Conservation (phyloP, 2,113 vertebrate species). For the Hiodon tergisus region DNA sequence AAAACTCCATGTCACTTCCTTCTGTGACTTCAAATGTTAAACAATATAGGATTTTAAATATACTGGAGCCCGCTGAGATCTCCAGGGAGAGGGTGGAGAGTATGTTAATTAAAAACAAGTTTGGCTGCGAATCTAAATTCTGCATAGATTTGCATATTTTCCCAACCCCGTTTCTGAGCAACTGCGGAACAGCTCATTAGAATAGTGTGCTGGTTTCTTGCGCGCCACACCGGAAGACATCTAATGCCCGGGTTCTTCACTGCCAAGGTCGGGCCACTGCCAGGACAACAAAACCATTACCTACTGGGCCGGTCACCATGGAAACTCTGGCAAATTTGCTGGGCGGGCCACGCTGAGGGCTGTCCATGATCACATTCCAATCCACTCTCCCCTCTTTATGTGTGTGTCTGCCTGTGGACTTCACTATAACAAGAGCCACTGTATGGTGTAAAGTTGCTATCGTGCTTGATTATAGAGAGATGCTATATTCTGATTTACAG, state of each 20-base stretch:
- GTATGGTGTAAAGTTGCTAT: no score
- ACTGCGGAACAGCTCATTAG: constrained; percentile 91
- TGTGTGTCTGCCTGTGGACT: no score
- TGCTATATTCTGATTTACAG: neutral
- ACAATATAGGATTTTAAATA: constrained; percentile 46
- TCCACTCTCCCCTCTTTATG: neutral
- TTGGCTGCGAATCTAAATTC: constrained; percentile 91
- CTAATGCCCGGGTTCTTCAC: constrained; percentile 47
- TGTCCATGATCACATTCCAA: constrained; percentile 7
- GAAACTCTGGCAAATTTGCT: constrained; percentile 71
- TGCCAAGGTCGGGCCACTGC: constrained; percentile 70
- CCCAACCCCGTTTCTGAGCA: constrained; percentile 96
- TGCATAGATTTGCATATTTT: constrained; percentile 99
- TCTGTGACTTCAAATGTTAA: constrained; percentile 2
- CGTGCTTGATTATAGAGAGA: no score
- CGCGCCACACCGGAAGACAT: constrained; percentile 82
- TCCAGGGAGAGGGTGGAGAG: constrained; percentile 57
- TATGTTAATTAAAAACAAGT: constrained; percentile 90
- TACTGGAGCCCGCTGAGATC: constrained; percentile 60
- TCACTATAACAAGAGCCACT: no score
- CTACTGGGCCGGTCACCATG: constrained; percentile 59
- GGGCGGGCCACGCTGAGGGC: constrained; percentile 57
- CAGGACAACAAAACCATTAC: constrained; percentile 50
- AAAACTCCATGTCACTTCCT: neutral
- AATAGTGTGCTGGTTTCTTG: constrained; percentile 98